Base-by-base conservation (phyloP, 1,140 invertebrate species). In the Ganaspis sp. region DNA sequence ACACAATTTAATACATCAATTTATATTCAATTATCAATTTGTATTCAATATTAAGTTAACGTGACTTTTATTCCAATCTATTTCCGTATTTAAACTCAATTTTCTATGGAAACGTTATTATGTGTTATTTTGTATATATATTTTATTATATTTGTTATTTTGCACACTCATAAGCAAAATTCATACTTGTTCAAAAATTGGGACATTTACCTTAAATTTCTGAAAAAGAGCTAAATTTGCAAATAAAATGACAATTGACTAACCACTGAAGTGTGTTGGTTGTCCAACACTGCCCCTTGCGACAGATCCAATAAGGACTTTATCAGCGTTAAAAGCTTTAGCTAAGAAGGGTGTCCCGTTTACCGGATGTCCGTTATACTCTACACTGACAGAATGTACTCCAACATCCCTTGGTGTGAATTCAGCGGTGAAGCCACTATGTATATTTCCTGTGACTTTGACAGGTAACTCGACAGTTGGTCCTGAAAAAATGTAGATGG, bases 241-340 rank as follows among this genome's bases (percentile, higher is more conserved):
- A 9, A 49, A 12, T 49, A 49, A 17, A n/a, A 17, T 9, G 0
- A 53, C 9, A 11, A 8, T 23, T 4, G 34, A 79, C 54, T 29
- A 86, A 93, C 94, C 94, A 38, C 95, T 96, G 86, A 99, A 97
- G 86, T 98, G 97, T 12, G 98, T 96, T 19, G 96, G 95, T 80
- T 97, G 93, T 34, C 96, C 96, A 64, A 96, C 95, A 19, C 93
- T 94, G 69, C 96, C 97, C 81, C 96, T 92, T 9, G 95, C 95
- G 72, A 98, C 95, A 77, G 96, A 94, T 53, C 95, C 96, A 69
- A 99, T 97, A 82, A 95, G 93, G 19, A 97, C 96, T 87, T 95
- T 93, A 78, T 95, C 96, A n/a, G 96, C 95, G 92, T 99, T 98
- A 91, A 98, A 99, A 4, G 96, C 96, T 92, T 98, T 98, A 49